Conservation (phyloP, 2,797 vertebrate species). For the Sebastolobus alascanus region DNA sequence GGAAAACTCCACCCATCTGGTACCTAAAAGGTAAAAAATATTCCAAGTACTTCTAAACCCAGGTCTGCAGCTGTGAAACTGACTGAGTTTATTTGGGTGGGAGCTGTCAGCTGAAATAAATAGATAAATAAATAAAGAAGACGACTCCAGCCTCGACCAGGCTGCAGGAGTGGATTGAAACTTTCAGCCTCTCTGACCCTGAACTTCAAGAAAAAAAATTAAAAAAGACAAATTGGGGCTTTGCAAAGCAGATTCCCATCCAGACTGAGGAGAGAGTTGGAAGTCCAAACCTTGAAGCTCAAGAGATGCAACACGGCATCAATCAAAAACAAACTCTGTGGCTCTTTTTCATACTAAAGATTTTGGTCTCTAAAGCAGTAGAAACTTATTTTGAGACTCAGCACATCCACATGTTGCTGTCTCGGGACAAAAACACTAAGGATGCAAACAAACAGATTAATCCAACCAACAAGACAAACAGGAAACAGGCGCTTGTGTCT, state of each 20-base stretch:
- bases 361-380: conserved; percentile 38
- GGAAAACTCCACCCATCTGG: conserved; percentile 12
- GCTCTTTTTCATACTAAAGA: conserved; percentile 52
- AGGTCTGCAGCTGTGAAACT: conserved; percentile 56
- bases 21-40: background rate
- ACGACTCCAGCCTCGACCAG: conserved; percentile 2
- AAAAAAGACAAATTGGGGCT: background rate
- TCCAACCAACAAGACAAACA: background rate
- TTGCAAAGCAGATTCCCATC: conserved; percentile 14
- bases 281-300: background rate
- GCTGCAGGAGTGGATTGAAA: conserved; percentile 29
- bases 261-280: background rate
- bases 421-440: conserved; percentile 61
- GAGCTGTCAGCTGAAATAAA: conserved; percentile 13
- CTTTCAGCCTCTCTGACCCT: conserved; percentile 23
- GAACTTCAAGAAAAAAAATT: conserved; percentile 18
- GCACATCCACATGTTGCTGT: conserved; percentile 30
- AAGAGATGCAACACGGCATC: background rate
- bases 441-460: conserved; percentile 44
- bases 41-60: conserved; percentile 31
- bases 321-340: conserved; percentile 17
- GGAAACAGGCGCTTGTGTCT: background rate
- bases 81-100: conserved; percentile 26
- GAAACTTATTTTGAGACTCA: conserved; percentile 37
- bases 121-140: background rate